Evolutionary conservation across 2,888 invertebrate genomes (phyloP).

Genomic region (Galeopsomyia nigrocyanea): DNA sequence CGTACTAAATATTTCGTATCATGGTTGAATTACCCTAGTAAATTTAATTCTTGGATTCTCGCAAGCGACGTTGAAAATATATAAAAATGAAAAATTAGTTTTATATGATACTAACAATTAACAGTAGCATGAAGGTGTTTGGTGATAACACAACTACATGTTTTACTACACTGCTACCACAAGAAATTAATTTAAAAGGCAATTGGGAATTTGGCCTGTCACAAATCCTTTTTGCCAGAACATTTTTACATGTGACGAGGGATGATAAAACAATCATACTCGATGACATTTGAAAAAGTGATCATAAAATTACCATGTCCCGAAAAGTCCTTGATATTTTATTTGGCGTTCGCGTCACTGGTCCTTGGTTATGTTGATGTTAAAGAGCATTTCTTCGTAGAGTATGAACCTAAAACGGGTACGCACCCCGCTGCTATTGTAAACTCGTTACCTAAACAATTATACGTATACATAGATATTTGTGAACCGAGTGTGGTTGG

Average conservation of each 20-base stretch:
- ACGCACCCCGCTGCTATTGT: neutral
- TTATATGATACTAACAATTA: neutral
- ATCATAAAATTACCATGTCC: neutral
- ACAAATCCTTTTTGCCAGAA: neutral
- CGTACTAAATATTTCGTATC: neutral
- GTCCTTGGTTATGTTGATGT: neutral
- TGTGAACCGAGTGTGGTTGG: neutral
- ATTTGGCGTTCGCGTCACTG: too few relatives aligned
- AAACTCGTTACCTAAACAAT: neutral
- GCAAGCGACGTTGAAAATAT: neutral
- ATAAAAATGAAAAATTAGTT: neutral
- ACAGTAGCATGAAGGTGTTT: slow-evolving; percentile 6
- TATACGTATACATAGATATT: slow-evolving; percentile 1
- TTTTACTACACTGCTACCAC: neutral
- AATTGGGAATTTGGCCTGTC: neutral
- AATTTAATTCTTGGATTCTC: neutral
- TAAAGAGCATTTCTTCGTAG: neutral
- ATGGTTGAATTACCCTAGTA: neutral
- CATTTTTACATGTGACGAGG: neutral
- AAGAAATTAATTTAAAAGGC: slow-evolving; percentile 4
- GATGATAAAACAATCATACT: neutral
- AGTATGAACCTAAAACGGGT: neutral
- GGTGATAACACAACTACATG: neutral
- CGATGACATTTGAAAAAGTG: neutral
- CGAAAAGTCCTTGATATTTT: neutral